Conservation (phyloP, 2,113 vertebrate genomes). For the Rynchops niger region DNA sequence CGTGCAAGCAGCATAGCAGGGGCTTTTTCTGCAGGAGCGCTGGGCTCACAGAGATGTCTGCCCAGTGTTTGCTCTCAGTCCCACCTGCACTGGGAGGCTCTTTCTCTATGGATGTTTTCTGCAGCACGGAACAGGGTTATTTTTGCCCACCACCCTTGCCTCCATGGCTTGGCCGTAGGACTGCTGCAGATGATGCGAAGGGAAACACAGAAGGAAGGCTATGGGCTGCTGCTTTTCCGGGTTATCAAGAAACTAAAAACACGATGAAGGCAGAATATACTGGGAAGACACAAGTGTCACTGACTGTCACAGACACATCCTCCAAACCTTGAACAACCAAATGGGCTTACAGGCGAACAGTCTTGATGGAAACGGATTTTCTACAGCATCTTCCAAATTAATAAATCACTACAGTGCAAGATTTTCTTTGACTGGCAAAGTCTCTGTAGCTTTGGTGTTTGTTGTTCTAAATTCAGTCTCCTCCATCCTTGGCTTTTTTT, state of each 20-base stretch:
- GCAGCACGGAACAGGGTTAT: background rate
- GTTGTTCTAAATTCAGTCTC: background rate
- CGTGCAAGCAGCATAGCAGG: accelerated
- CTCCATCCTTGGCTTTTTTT: background rate
- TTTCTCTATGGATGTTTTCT: background rate
- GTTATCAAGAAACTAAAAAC: background rate
- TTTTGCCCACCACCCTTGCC: background rate
- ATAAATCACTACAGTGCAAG: background rate
- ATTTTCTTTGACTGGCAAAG: background rate
- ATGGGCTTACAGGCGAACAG: background rate
- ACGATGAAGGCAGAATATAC: background rate
- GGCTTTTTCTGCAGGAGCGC: background rate
- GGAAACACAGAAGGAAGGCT: background rate
- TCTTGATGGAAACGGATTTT: background rate
- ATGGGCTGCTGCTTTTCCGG: background rate
- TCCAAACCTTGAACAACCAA: background rate
- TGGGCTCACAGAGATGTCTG: background rate
- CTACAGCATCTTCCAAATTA: background rate
- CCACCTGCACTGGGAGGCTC: background rate
- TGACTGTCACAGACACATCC: background rate
- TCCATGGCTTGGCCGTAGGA: background rate
- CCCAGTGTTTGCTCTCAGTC: background rate
- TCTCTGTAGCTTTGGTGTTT: background rate
- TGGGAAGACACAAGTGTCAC: background rate
- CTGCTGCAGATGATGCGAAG: background rate